These are phyloP conservation scores for Cactoblastis cactorum DNA, from an alignment of 2,888 invertebrate species.

Conservation along the genomic window DNA sequence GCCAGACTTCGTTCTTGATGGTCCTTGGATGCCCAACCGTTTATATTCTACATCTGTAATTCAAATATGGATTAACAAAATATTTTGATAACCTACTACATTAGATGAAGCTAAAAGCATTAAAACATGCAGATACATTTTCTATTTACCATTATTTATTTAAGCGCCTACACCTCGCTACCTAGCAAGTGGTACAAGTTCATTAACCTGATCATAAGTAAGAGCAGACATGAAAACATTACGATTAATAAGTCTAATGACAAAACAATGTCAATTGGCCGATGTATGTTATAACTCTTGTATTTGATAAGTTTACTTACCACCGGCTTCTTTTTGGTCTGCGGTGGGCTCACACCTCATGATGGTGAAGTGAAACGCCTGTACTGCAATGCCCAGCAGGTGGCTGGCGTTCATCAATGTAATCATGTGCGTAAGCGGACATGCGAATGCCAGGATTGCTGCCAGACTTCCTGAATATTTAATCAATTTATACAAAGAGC, in stretches of 20 bases:
- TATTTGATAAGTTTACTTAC: slow-evolving; percentile 36
- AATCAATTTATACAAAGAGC: no score
- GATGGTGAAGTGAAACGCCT: slow-evolving; percentile 70
- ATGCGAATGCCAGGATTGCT: slow-evolving; percentile 81
- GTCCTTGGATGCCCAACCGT: slow-evolving; percentile 57
- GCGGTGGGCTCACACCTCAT: slow-evolving; percentile 78
- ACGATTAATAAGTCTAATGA: no score
- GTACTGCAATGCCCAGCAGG: slow-evolving; percentile 69
- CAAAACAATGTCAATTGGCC: no score
- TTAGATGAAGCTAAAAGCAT: no score
- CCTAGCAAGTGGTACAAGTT: no score
- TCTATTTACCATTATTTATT: no score
- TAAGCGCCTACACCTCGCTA: no score
- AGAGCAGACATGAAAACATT: no score
- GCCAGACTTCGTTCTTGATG: slow-evolving; percentile 44
- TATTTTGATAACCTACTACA: no score
- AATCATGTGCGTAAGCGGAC: slow-evolving; percentile 81
- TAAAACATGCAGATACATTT: no score
- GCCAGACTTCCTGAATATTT: slow-evolving; percentile 75
- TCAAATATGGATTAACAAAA: slow-evolving; percentile 14
- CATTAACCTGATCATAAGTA: no score
- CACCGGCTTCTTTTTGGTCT: slow-evolving; percentile 73
- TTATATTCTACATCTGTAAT: slow-evolving; percentile 72
- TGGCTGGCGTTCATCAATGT: slow-evolving; percentile 80
- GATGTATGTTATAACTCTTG: no score